phyloP scores from a whole-genome alignment of 2,888 invertebrate genomes.

The Eulithis prunata region DNA sequence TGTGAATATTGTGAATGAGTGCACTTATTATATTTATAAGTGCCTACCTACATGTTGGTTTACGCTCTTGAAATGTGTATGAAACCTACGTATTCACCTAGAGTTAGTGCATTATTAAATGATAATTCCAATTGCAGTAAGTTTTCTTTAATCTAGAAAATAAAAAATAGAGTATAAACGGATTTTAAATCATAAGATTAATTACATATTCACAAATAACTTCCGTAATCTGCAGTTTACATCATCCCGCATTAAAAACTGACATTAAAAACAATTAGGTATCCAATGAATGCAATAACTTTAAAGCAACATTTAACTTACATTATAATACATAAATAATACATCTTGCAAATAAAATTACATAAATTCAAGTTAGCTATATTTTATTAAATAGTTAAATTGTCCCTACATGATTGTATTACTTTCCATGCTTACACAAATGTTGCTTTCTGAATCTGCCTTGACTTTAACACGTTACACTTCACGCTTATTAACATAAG shows the following conservation, averaged over 20 bases:
- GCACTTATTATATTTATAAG: too few species aligned
- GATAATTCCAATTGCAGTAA: constrained; percentile 66
- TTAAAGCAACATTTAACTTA: constrained; percentile 83
- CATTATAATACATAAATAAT: constrained; percentile 83
- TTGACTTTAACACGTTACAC: constrained; percentile 25
- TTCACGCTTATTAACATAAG: constrained; percentile 61
- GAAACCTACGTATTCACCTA: neutral
- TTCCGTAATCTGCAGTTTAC: constrained; percentile 71
- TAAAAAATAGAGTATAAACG: constrained; percentile 84
- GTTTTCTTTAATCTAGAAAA: constrained; percentile 84
- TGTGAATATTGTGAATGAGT: too few species aligned
- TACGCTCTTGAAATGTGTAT: neutral
- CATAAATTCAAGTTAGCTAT: constrained; percentile 83
- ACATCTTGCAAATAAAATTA: constrained; percentile 82
- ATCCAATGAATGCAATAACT: constrained; percentile 77
- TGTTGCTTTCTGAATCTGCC: constrained; percentile 39
- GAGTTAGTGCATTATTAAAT: constrained; percentile 25
- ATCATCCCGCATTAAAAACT: constrained; percentile 72
- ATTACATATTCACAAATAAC: constrained; percentile 85
- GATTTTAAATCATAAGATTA: constrained; percentile 84
- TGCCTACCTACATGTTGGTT: neutral
- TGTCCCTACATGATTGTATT: constrained; percentile 75
- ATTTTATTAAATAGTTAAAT: constrained; percentile 78
- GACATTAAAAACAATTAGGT: constrained; percentile 72
- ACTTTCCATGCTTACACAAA: constrained; percentile 56